Percentiles rank a stretch among this genome's conserved stretches.
Conservation (phyloP, 2,797 vertebrate species). For the Acanthurus lineatus region DNA sequence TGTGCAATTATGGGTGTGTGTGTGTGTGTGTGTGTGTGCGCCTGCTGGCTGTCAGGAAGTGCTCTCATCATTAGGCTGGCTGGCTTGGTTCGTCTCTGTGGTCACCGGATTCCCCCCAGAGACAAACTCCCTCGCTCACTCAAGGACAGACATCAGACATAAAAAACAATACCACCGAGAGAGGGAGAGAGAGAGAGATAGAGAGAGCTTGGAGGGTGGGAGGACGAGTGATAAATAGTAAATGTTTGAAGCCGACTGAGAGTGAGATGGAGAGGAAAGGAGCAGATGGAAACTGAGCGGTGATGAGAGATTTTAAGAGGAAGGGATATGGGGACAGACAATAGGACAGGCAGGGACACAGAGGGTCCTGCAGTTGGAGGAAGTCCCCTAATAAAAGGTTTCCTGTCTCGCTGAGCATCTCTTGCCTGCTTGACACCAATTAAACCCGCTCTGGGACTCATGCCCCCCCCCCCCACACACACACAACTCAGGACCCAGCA, state of each 20-base stretch:
- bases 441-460: constrained; percentile 81
- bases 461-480: not conserved
- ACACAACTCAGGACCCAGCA: constrained; percentile 52
- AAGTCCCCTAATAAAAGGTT: constrained; percentile 88
- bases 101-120: constrained; percentile 62
- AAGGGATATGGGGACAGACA: constrained; percentile 69
- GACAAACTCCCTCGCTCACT: constrained; percentile 76
- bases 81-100: constrained; percentile 40
- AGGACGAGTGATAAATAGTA: constrained; percentile 61
- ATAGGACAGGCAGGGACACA: constrained; percentile 69
- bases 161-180: constrained; percentile 78
- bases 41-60: constrained; percentile 64
- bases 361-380: constrained; percentile 68
- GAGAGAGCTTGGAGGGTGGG: constrained; percentile 25
- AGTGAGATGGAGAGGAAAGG: constrained; percentile 73
- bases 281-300: constrained; percentile 70
- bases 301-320: constrained; percentile 77
- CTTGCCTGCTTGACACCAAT: constrained; percentile 87
- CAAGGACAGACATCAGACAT: constrained; percentile 85
- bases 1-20: constrained; percentile 28
- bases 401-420: constrained; percentile 87
- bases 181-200: constrained; percentile 10
- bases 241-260: constrained; percentile 62
- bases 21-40: constrained; percentile 34
- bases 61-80: constrained; percentile 65